These are phyloP conservation scores for Petrocephalus sullivani DNA, from an alignment of 2,797 vertebrate genomes.

Conservation along the genomic window DNA sequence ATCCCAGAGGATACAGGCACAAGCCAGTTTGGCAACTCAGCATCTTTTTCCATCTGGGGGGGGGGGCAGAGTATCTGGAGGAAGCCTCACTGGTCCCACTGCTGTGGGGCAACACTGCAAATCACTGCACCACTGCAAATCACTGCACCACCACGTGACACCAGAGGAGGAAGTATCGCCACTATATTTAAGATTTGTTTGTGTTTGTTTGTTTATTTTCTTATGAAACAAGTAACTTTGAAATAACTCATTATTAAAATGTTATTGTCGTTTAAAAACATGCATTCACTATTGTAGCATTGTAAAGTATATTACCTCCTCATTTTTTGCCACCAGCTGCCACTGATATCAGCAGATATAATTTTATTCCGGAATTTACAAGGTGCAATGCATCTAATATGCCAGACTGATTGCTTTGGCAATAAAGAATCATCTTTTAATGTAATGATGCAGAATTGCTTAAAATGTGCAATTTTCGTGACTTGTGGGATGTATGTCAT, in stretches of 20 bases:
- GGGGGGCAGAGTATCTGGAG: too few species aligned
- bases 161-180: not conserved
- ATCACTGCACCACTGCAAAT: too few species aligned
- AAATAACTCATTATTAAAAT: not conserved
- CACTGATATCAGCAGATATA: not conserved
- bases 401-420: not conserved
- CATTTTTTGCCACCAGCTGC: not conserved
- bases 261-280: not conserved
- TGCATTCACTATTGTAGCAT: not conserved
- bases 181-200: not conserved
- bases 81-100: too few species aligned
- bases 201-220: too few species aligned
- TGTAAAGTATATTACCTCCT: not conserved
- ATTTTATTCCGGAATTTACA: not conserved
- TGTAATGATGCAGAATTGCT: not conserved
- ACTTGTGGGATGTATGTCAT: not conserved
- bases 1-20: too few species aligned
- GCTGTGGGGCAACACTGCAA: too few species aligned
- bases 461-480: not conserved
- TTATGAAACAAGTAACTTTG: not conserved
- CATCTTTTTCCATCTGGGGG: too few species aligned
- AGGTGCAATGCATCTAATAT: not conserved
- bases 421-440: not conserved
- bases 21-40: too few species aligned
- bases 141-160: too few species aligned